These are phyloP conservation scores for Amphipoea lucens DNA, from an alignment of 2,888 invertebrate species.

Conservation along the genomic window DNA sequence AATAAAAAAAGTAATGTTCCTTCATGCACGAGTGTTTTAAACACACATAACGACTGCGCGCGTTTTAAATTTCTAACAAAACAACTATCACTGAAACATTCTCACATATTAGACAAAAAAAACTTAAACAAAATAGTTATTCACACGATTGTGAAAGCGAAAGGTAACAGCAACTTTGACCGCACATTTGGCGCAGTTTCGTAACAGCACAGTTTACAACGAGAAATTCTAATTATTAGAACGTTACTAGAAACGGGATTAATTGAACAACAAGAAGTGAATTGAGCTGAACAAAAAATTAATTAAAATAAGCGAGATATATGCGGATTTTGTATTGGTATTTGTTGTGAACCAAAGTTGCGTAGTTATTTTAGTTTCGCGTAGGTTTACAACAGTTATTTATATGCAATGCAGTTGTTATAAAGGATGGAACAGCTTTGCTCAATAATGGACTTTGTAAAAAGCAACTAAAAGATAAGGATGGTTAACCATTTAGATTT, in stretches of 20 bases:
- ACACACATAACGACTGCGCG: not conserved
- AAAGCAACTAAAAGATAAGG: not conserved
- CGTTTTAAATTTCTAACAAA: not conserved
- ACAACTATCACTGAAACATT: conserved; percentile 41
- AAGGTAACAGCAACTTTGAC: conserved; percentile 59
- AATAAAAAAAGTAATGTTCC: not conserved
- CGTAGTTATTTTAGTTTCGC: not conserved
- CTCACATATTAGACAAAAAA: conserved; percentile 25
- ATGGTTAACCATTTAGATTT: not conserved
- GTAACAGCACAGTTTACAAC: conserved; percentile 19
- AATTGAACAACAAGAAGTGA: conserved; percentile 30
- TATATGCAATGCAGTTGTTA: not conserved
- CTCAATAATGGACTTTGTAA: not conserved
- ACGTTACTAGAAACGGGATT: conserved; percentile 26
- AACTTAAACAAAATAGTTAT: conserved; percentile 49
- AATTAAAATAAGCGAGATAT: conserved; percentile 14
- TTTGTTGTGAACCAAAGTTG: conserved; percentile 5
- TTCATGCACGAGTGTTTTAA: not conserved
- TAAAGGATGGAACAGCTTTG: not conserved
- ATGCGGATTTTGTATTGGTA: not conserved
- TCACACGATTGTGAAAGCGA: conserved; percentile 68
- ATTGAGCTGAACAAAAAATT: conserved; percentile 27
- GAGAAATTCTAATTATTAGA: conserved; percentile 52
- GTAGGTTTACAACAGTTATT: not conserved
- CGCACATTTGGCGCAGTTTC: conserved; percentile 48